Conservation (phyloP, 2,888 invertebrate species). For the Clusia tigrina region DNA sequence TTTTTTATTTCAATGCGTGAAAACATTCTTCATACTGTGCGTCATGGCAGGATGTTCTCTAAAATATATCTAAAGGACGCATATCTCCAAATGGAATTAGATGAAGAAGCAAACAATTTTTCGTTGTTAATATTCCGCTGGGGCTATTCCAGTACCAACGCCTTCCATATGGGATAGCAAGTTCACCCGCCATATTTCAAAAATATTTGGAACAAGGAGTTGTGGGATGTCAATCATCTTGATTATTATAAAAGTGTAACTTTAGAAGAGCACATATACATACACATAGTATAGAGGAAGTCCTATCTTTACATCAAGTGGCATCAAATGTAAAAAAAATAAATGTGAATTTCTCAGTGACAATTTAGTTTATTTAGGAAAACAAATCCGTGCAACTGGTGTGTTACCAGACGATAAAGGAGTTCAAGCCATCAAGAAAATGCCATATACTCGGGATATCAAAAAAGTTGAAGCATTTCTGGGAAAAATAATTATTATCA, state of each 20-base stretch:
- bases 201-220: slow-evolving; percentile 50
- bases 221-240: slow-evolving; percentile 44
- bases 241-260: slow-evolving; percentile 48
- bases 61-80: slow-evolving; percentile 48
- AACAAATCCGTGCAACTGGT: slow-evolving; percentile 33
- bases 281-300: slow-evolving; percentile 39
- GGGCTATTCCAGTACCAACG: slow-evolving; percentile 53
- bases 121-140: slow-evolving; percentile 53
- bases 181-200: slow-evolving; percentile 51
- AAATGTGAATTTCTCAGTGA: slow-evolving; percentile 54
- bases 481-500: slow-evolving; percentile 50
- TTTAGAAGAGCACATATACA: slow-evolving; percentile 38
- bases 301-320: slow-evolving; percentile 38
- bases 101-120: slow-evolving; percentile 42
- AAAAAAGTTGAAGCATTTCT: slow-evolving; percentile 43
- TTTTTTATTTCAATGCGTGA: slow-evolving; percentile 48
- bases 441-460: slow-evolving; percentile 32
- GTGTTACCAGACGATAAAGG: slow-evolving; percentile 41
- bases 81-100: slow-evolving; percentile 52
- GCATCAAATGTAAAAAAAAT: slow-evolving; percentile 38
- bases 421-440: slow-evolving; percentile 46
- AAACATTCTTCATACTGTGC: slow-evolving; percentile 38
- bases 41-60: slow-evolving; percentile 36
- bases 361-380: slow-evolving; percentile 47
- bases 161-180: slow-evolving; percentile 56